Percentiles rank a stretch among this genome's conserved stretches.
Evolutionary conservation across 30 jellyfish, hydroid and myxozoan species (phyloP).

Genomic region (Aurelia coerulea): DNA sequence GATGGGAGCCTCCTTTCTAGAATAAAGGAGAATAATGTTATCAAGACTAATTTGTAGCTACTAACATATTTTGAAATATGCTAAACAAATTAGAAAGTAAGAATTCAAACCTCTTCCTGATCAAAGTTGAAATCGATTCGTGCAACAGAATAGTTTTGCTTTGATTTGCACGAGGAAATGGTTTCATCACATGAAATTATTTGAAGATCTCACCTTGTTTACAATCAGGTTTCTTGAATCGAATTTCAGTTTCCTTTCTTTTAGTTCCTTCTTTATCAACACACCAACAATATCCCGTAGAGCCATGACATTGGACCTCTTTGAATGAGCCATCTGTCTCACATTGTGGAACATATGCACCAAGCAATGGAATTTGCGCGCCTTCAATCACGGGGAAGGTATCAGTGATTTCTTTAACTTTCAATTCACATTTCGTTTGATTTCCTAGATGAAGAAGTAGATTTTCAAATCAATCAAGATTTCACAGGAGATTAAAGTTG

Average conservation of each 20-base stretch:
- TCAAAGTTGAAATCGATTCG: too few species aligned
- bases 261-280: conserved; percentile 71
- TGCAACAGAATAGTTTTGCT: too few species aligned
- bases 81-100: too few species aligned
- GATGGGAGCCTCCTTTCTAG: too few species aligned
- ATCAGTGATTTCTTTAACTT: background rate
- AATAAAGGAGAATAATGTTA: too few species aligned
- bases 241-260: conserved; percentile 52
- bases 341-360: conserved; percentile 82
- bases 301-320: conserved; percentile 88
- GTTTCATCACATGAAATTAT: too few species aligned
- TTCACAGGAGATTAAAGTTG: too few species aligned
- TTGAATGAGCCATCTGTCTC: conserved; percentile 76
- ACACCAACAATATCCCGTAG: conserved; percentile 96
- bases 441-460: background rate
- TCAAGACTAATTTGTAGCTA: too few species aligned
- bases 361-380: conserved; percentile 17
- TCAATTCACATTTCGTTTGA: conserved; percentile 18
- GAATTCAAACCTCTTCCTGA: too few species aligned
- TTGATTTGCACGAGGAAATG: too few species aligned
- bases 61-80: too few species aligned
- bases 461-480: too few species aligned
- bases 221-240: conserved; percentile 61
- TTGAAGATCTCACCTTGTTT: conserved; percentile 20
- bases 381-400: conserved; percentile 12